Conservation (phyloP, 2,113 vertebrate genomes). For the Acanthisitta chloris region DNA sequence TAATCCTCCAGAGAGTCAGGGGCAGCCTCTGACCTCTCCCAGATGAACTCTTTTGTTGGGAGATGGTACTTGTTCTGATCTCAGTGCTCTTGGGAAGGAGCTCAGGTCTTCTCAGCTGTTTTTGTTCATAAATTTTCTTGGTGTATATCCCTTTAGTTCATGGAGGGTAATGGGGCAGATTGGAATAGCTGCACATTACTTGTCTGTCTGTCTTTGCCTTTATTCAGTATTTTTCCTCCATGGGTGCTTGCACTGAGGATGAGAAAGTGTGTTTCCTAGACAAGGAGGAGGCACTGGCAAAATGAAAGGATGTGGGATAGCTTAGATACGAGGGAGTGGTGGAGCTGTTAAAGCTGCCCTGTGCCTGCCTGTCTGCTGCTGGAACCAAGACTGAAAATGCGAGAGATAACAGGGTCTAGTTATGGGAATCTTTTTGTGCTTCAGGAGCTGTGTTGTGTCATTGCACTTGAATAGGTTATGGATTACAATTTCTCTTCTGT, state of each 20-base stretch:
- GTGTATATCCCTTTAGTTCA: not conserved
- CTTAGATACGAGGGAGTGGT: not conserved
- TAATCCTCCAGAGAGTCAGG: not conserved
- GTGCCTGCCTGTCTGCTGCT: not conserved
- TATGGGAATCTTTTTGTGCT: not conserved
- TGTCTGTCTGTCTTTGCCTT: not conserved
- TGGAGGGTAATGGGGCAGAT: not conserved
- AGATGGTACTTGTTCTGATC: not conserved
- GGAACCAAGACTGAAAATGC: not conserved
- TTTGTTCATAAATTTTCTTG: not conserved
- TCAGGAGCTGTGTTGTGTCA: not conserved
- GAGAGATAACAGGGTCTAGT: not conserved
- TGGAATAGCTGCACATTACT: not conserved
- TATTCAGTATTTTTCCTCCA: not conserved
- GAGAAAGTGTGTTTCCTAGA: not conserved
- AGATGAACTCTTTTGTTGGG: fast-evolving
- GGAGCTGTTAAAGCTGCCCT: not conserved
- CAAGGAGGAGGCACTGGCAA: not conserved
- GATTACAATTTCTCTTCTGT: not conserved
- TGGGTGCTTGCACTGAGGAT: fast-evolving
- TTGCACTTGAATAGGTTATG: not conserved
- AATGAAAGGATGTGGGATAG: not conserved
- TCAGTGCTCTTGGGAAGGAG: not conserved
- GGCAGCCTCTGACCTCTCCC: not conserved
- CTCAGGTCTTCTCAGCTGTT: not conserved